Base-by-base conservation (phyloP, 2,888 invertebrate species). In the Galerucella pusilla region DNA sequence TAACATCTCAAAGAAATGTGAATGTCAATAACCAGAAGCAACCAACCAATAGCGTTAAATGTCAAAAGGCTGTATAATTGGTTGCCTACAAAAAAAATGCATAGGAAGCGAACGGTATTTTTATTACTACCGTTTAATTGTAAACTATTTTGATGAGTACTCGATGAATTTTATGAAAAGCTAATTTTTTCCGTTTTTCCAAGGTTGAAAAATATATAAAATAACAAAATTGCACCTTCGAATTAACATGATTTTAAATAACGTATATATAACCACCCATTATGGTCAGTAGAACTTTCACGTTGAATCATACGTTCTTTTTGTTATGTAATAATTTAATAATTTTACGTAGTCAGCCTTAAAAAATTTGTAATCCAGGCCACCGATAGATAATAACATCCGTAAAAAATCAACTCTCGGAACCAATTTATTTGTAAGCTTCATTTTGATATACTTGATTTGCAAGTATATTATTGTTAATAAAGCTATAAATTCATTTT, bases 281-380 rank as follows among this genome's bases (percentile, higher is more conserved):
- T 63, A 63, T 28, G 25, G 25, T 35, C 25, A 61, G 35, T 61
- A 25, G 14, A 63, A 63, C 63, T 63, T 63, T 63, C 63, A 63
- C 63, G n/a, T 63, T 63, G 28, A 14, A 35, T 35, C 63, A 35
- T 35, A 63, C 35, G 35, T 63, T 63, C 28, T 35, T 46, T 46
- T 46, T 46, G 49, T 49, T 11, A 49, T 49, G 49, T 49, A 49
- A 49, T 49, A 11, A 42, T 49, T 11, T 49, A 14, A 49, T 49
- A 49, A 11, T 14, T 49, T 49, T 14, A 14, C 11, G 14, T 49
- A 49, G 11, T 49, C 49, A 49, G 49, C 14, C 14, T 49, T 49
- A 49, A 49, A 49, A 49, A 11, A 49, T 14, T 49, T 49, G 49
- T 14, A 14, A 49, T 12, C 5, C 49, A 49, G 49, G 11, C 35